A percentile compares a stretch with the other conserved stretches of the same genome.
phyloP scores from a whole-genome alignment of 2,888 invertebrate species.

The Cephonodes hylas region DNA sequence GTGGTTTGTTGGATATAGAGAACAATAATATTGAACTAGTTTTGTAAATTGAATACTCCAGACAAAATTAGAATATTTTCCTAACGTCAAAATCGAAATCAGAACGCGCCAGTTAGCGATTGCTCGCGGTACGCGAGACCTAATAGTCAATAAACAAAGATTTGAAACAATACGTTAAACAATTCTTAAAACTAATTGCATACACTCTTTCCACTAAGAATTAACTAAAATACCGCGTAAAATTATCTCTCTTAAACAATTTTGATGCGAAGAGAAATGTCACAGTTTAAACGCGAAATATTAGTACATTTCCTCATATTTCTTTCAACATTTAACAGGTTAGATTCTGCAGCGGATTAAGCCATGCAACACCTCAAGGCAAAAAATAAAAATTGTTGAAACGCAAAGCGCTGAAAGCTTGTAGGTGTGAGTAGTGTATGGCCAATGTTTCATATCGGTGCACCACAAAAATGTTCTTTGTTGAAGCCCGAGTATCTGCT shows the following conservation, averaged over 20 bases:
- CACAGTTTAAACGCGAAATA: neutral
- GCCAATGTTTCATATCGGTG: constrained; percentile 3
- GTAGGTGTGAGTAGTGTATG: neutral
- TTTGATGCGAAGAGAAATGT: neutral
- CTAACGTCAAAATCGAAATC: no score
- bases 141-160: no score
- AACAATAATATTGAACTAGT: no score
- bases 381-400: neutral
- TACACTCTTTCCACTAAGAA: neutral
- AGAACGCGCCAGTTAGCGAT: no score
- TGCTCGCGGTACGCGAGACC: no score
- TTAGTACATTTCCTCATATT: neutral
- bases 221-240: neutral
- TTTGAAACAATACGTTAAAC: no score
- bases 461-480: constrained; percentile 2
- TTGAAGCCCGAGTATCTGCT: neutral
- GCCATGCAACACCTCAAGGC: no score
- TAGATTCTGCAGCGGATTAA: neutral
- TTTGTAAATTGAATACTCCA: no score
- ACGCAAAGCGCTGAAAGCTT: neutral
- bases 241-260: neutral
- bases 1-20: no score
- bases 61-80: no score
- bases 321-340: neutral
- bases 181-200: no score